Evolutionary conservation across 2,113 vertebrate species (phyloP), one percentile per base, ranked within the genome.

Genomic region (Pseudorasbora parva): DNA sequence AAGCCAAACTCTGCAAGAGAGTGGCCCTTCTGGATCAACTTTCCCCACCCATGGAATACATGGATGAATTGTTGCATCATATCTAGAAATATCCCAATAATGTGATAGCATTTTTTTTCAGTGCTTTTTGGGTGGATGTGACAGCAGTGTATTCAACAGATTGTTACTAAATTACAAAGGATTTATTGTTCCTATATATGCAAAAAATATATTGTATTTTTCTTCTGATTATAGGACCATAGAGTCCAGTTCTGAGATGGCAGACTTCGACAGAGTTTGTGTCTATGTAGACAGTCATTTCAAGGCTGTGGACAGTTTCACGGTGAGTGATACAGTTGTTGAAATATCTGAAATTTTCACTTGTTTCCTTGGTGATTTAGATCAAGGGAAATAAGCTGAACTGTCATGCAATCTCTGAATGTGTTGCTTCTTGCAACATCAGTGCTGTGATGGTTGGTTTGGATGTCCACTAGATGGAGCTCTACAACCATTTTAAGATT

Each of bases 211-310:
- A 19, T 17, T 33, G 9, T 45, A 23, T 54, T 64, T 66, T 30
- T 83, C 10, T 81, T 88, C 43, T 19, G 21, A 66, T 83, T 77
- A 5, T 85, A 96, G 95, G 88, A 88, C 76, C 49, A 91, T 96
- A 27, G 92, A 91, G 75, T 91, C 92, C 82, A 93, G 91, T 59
- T 88, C 90, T 37, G 92, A 94, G 86, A 93, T 96, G 93, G 91
- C 88, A 41, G 92, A 94, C 21, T 96, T 92, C 79, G 89, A 95
- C 88, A 86, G 94, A 69, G 87, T 83, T 27, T 92, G 91, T 64
- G 89, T 93, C 66, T 96, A 95, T 56, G 88, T 95, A 71, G 94
- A 96, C 90, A 93, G 87, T 83, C 85, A 94, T 81, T 95, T 94
- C 86, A 90, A 90, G 43, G 84, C 86, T 47, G 89, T 90, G 21